Evolutionary conservation across 2,797 vertebrate genomes (phyloP).

Genomic region (Ispidina picta): DNA sequence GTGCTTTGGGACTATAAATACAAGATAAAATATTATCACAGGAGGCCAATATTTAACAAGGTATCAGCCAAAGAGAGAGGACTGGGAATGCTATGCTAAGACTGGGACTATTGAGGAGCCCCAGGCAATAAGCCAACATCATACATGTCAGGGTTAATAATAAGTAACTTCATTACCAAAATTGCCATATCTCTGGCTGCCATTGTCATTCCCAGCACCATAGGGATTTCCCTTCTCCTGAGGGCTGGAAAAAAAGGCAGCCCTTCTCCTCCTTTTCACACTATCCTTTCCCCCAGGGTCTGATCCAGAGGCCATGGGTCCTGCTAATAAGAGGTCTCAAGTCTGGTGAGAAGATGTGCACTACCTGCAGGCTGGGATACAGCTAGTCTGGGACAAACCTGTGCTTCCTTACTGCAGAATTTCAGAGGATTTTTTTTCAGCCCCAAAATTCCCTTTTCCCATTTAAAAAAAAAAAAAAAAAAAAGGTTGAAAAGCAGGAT

Average conservation of each 20-base stretch:
- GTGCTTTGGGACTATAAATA: conserved; percentile 37
- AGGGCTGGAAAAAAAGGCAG: background rate
- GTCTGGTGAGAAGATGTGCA: background rate
- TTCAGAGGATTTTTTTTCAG: background rate
- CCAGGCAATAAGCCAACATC: background rate
- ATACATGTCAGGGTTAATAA: background rate
- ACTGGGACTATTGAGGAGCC: background rate
- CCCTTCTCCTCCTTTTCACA: background rate
- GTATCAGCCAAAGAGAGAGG: background rate
- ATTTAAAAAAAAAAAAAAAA: rapidly evolving
- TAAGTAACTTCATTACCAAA: background rate
- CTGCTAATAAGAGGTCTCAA: rapidly evolving
- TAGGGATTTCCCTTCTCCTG: background rate
- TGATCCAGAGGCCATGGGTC: background rate
- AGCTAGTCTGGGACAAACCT: background rate
- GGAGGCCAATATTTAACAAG: background rate
- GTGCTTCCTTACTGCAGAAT: background rate
- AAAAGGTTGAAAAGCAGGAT: background rate
- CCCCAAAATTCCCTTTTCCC: background rate
- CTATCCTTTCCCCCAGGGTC: background rate
- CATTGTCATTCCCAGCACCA: background rate
- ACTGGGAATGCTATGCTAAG: background rate
- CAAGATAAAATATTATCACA: background rate
- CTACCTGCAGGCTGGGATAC: background rate
- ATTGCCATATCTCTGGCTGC: background rate